Evolutionary conservation across 2,797 vertebrate genomes (phyloP), one percentile per base, ranked within the genome.

Genomic region (Spinibarbus caldwelli): DNA sequence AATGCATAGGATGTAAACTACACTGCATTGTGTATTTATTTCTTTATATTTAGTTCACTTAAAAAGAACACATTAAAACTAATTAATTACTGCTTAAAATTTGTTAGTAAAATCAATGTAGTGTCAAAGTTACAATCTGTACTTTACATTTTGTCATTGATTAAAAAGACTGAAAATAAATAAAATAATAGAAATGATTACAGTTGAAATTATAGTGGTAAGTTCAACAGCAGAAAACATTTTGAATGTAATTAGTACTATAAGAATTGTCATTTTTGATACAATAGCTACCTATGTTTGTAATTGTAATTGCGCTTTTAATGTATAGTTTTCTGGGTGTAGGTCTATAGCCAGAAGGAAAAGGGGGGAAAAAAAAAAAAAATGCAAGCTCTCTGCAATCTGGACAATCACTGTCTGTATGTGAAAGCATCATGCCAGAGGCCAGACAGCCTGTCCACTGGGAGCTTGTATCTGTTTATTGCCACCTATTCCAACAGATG

Each of bases 361-460:
- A 17, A n/a, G 17, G n/a, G n/a, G n/a, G n/a, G 31, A 14, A 21
- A 36, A 21, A 29, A 45, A 47, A 83, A 52, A 49, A 47, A 17
- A 45, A 19, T 19, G 17, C n/a, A 14, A 11, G 34, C 38, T 62
- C 76, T 67, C 29, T 45, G 75, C n/a, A 81, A 78, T 80, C 68
- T 52, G 73, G 64, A 80, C 85, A 85, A 78, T 75, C 73, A 43
- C 85, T 52, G 81, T 86, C 64, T n/a, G 83, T 90, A 87, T 79
- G 89, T 89, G 52, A 66, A 71, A 26, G 52, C 80, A 71, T 84
- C 73, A 78, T 41, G 83, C 5, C 66, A 45, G 84, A 84, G 86
- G 82, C 59, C 36, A 86, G 85, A 86, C 80, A 78, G 76, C 54
- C 79, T 64, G 72, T 80, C 71, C 77, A 57, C 62, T 34, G 81